These are phyloP conservation scores for Campoletis raptor DNA, from an alignment of 2,888 invertebrate genomes.

Conservation along the genomic window DNA sequence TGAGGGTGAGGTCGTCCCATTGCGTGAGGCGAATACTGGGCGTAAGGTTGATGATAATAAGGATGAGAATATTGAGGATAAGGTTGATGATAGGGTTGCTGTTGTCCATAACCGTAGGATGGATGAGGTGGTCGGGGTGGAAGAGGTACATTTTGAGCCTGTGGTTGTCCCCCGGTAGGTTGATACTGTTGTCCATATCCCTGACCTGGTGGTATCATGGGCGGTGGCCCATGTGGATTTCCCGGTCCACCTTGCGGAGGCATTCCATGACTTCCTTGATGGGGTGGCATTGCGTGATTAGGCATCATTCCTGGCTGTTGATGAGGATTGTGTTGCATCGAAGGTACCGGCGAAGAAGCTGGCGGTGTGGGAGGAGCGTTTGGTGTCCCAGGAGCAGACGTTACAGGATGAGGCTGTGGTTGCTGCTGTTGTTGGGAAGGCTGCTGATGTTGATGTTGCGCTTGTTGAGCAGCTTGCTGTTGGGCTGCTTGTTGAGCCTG, in stretches of 20 bases:
- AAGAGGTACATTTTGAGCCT: slow-evolving; percentile 85
- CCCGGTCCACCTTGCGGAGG: slow-evolving; percentile 80
- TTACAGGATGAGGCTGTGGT: slow-evolving; percentile 68
- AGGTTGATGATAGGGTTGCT: slow-evolving; percentile 85
- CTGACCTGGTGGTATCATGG: slow-evolving; percentile 83
- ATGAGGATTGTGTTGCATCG: slow-evolving; percentile 79
- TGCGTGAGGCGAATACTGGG: slow-evolving; percentile 86
- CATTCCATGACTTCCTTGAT: slow-evolving; percentile 77
- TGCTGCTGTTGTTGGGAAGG: slow-evolving; percentile 77
- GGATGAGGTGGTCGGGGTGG: slow-evolving; percentile 87
- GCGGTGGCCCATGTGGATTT: slow-evolving; percentile 77
- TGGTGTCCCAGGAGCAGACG: slow-evolving; percentile 67
- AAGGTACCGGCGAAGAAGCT: slow-evolving; percentile 76
- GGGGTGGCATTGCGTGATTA: slow-evolving; percentile 82
- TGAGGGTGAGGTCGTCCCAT: slow-evolving; percentile 85
- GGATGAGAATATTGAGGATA: slow-evolving; percentile 86
- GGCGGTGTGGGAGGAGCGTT: slow-evolving; percentile 76
- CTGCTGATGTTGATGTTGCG: slow-evolving; percentile 71
- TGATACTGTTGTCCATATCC: slow-evolving; percentile 84
- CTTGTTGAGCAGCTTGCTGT: slow-evolving; percentile 53
- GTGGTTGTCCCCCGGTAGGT: slow-evolving; percentile 82
- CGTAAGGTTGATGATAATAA: slow-evolving; percentile 86
- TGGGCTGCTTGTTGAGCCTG: slow-evolving; percentile 75
- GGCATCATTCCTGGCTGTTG: slow-evolving; percentile 79
- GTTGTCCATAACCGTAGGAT: slow-evolving; percentile 85